phyloP scores from a whole-genome alignment of 2,888 invertebrate genomes.

The Dicyrtomina minuta region DNA sequence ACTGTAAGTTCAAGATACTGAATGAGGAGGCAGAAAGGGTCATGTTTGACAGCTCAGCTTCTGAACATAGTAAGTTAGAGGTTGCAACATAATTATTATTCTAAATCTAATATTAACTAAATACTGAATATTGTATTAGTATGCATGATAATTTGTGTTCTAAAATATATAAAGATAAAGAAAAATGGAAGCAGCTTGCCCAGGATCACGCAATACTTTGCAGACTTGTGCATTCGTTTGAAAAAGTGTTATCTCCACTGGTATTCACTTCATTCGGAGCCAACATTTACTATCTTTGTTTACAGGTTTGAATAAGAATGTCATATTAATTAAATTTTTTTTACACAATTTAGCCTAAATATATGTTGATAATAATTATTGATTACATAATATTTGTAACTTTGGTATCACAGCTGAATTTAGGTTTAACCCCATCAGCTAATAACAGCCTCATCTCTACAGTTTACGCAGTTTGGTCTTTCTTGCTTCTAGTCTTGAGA shows the following conservation, averaged over 20 bases:
- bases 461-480: constrained; percentile 48
- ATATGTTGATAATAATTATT: not conserved
- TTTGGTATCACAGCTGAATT: constrained; percentile 33
- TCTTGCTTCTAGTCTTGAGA: constrained; percentile 40
- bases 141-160: too few species aligned
- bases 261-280: constrained; percentile 43
- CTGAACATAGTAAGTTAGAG: not conserved
- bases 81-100: not conserved
- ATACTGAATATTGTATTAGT: not conserved
- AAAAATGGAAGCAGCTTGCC: constrained; percentile 40
- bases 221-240: constrained; percentile 34
- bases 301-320: constrained; percentile 36
- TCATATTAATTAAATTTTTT: not conserved
- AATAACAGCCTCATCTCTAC: constrained; percentile 21
- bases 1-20: constrained; percentile 39
- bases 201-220: constrained; percentile 41
- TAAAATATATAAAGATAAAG: constrained; percentile 31
- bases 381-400: not conserved
- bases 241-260: constrained; percentile 43
- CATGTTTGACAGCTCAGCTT: not conserved
- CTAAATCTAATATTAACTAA: not conserved
- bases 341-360: too few species aligned
- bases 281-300: constrained; percentile 50
- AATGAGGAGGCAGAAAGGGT: constrained; percentile 12
- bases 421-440: constrained; percentile 38